Evolutionary conservation across 1,140 invertebrate genomes (phyloP).

Genomic region (Akabosia matsudoensis): DNA sequence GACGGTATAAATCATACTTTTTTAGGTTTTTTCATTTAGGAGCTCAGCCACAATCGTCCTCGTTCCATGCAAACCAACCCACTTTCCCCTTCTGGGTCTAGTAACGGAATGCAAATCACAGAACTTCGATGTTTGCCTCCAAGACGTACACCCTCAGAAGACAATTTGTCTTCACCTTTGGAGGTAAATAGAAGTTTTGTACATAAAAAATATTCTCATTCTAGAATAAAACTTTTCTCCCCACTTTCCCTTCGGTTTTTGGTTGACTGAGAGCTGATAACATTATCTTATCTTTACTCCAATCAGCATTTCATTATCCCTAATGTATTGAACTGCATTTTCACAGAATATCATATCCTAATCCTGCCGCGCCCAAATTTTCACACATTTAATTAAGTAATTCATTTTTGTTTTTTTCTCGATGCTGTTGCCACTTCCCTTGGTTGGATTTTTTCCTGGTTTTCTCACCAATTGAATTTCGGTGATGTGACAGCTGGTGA

Average conservation of each 20-base stretch:
- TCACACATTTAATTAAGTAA: constrained; percentile 9
- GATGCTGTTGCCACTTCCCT: neutral
- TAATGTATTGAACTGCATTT: too few species aligned
- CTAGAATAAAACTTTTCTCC: too few species aligned
- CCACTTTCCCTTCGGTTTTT: too few species aligned
- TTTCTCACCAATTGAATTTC: constrained; percentile 6
- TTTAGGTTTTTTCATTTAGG: neutral
- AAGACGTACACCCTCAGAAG: constrained; percentile 10
- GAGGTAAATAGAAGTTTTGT: too few species aligned
- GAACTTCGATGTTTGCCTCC: neutral
- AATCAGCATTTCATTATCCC: neutral
- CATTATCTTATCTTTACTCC: too few species aligned
- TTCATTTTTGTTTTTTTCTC: constrained; percentile 4
- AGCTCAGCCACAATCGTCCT: neutral
- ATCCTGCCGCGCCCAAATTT: too few species aligned
- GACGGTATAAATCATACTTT: neutral
- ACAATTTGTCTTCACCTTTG: neutral
- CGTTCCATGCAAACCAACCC: neutral
- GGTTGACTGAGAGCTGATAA: too few species aligned
- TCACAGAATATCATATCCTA: too few species aligned
- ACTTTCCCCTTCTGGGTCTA: neutral
- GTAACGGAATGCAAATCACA: constrained; percentile 19
- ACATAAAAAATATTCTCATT: too few species aligned
- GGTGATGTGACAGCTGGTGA: constrained; percentile 20
- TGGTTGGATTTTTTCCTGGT: neutral